Evolutionary conservation across 2,113 vertebrate species (phyloP), one percentile per base, ranked within the genome.

Genomic region (Brachyhypopomus gauderio): DNA sequence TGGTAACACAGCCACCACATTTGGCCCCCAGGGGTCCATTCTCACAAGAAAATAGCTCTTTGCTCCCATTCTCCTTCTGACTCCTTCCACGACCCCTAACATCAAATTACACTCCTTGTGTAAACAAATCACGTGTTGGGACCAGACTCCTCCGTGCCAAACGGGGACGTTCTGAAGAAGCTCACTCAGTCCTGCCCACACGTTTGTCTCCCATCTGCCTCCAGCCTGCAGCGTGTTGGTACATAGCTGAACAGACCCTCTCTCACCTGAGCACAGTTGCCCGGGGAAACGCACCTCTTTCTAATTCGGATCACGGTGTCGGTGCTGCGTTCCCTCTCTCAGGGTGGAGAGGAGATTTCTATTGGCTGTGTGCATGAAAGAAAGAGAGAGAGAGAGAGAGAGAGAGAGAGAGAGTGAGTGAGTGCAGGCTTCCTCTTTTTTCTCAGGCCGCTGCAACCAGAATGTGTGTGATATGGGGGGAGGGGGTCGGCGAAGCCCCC

Each of bases 391-490:
- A n/a, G n/a, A n/a, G n/a, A n/a, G n/a, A n/a, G n/a, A n/a, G n/a
- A n/a, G n/a, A n/a, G n/a, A n/a, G n/a, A n/a, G n/a, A n/a, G n/a
- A n/a, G n/a, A n/a, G n/a, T n/a, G n/a, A n/a, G n/a, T n/a, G n/a
- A 25, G 20, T 27, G 8, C 16, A 80, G 77, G 55, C 56, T 71
- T 58, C 78, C 56, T 71, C 41, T 23, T 45, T 19, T 30, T 63
- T 62, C 84, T 69, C 22, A 0, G 69, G 62, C 19, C 30, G 56
- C 60, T 34, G 73, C 83, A 81, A 80, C 62, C 62, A 63, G 85
- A 86, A 83, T 83, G 55, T 4, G 63, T 62, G 56, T 55, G 14
- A 56, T 78, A 75, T 56, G 63, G 60, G 16, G 38, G 72, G 81
- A 67, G 59, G 52, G 64, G 38, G 58, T 36, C 74, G 30, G 19